phyloP scores from a whole-genome alignment of 2,888 invertebrate species.

The Salpingus planirostris region DNA sequence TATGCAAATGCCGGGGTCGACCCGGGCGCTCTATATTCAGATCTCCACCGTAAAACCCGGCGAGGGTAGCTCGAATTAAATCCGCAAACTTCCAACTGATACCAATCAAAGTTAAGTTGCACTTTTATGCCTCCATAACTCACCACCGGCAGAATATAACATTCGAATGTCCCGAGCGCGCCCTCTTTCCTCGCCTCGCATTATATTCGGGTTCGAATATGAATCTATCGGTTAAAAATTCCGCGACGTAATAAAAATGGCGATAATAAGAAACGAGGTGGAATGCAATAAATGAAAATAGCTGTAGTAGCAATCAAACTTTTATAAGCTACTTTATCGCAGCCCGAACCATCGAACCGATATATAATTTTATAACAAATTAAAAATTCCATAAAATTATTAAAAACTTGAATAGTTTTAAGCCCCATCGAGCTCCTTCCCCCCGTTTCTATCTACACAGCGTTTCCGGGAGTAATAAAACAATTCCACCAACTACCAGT shows the following conservation, averaged over 20 bases:
- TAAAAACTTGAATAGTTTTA: slow-evolving; percentile 14
- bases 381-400: slow-evolving; percentile 29
- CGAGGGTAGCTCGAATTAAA: slow-evolving; percentile 25
- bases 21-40: slow-evolving; percentile 33
- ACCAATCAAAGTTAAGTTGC: slow-evolving; percentile 35
- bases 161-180: slow-evolving; percentile 27
- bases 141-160: slow-evolving; percentile 25
- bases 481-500: no score
- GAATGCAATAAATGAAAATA: slow-evolving; percentile 34
- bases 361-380: slow-evolving; percentile 24
- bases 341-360: slow-evolving; percentile 17
- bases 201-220: slow-evolving; percentile 17
- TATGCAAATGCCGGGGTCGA: slow-evolving; percentile 27
- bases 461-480: no score
- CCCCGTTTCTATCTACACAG: no score
- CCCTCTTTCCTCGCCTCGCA: slow-evolving; percentile 1
- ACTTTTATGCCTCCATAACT: slow-evolving; percentile 35
- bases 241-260: slow-evolving; percentile 27
- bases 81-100: slow-evolving; percentile 32
- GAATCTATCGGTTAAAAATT: slow-evolving; percentile 30
- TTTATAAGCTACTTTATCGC: slow-evolving; percentile 32
- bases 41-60: slow-evolving; percentile 30
- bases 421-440: no score
- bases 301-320: slow-evolving; percentile 28
- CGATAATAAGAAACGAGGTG: slow-evolving; percentile 31